Evolutionary conservation across 2,113 vertebrate species (phyloP), one percentile per base, ranked within the genome.

Genomic region (Uria lomvia): DNA sequence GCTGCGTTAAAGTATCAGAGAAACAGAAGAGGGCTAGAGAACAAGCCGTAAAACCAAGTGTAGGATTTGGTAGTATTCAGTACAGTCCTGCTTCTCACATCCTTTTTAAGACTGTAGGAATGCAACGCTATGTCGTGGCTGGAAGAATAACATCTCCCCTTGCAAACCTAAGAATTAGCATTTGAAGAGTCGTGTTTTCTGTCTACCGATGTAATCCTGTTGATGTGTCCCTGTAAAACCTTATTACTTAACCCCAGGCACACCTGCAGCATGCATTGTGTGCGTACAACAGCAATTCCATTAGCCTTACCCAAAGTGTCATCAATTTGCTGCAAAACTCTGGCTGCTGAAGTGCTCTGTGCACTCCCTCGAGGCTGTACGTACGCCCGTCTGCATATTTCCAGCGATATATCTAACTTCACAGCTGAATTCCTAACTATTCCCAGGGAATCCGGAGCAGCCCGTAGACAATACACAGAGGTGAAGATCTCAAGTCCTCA

Each of bases 121-220:
- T 53, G 73, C 53, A 92, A 62, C 4, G 24, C 19, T 27, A 17
- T 50, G 34, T 43, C 63, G 65, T 3, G 26, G 24, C 23, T 70
- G 22, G 52, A 76, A 91, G 68, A 92, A 84, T 34, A 85, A 87
- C 86, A 83, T 30, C 20, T 52, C 30, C 38, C 53, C 24, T 68
- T 63, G 58, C 22, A 96, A 75, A 63, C 12, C 26, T 23, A 60
- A 75, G 87, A 77, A 82, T 12, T 26, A 62, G 24, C 67, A 81
- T 72, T 85, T 82, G 77, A 93, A 96, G 92, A 90, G 56, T 15
- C 15, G 3, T n/a, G 26, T 75, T 91, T 85, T 88, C 71, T 59
- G 11, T 47, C 38, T 34, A 40, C 22, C 10, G 4, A 27, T 71
- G 38, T 21, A 90, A 88, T 40, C 58, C 47, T 60, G 27, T 53